A percentile compares a stretch with the other conserved stretches of the same genome.
Evolutionary conservation across 2,113 vertebrate genomes (phyloP).

Genomic region (Urocynchramus pylzowi): DNA sequence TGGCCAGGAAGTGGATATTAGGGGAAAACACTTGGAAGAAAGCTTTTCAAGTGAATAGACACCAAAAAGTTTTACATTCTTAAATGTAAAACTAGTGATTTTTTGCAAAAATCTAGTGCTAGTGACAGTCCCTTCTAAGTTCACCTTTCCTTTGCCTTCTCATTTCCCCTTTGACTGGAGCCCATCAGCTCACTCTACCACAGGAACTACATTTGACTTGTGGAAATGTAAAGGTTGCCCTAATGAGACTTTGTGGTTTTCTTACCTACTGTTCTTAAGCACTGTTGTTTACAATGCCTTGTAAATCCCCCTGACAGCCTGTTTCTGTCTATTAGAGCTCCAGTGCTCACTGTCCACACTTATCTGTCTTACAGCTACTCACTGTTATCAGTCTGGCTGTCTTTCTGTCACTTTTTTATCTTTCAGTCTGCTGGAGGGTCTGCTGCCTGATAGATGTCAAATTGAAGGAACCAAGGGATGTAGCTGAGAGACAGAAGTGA

Average conservation of each 20-base stretch:
- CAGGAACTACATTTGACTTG: background rate
- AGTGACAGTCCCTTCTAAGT: background rate
- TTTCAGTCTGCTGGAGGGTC: conserved; percentile 32
- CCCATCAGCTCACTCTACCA: background rate
- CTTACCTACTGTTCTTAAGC: background rate
- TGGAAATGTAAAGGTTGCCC: background rate
- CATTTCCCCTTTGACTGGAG: background rate
- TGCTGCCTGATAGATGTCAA: conserved; percentile 38
- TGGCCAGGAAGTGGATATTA: background rate
- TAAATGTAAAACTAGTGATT: no score
- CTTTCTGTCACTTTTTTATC: conserved; percentile 47
- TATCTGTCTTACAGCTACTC: background rate
- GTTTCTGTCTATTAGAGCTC: background rate
- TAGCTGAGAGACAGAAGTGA: conserved; percentile 15
- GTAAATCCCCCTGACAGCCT: conserved; percentile 26
- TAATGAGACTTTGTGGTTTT: background rate
- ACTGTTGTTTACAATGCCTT: background rate
- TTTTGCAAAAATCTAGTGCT: no score
- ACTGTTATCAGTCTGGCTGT: conserved; percentile 28
- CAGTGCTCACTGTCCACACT: background rate
- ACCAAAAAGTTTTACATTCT: background rate
- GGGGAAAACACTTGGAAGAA: background rate
- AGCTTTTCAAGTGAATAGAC: background rate
- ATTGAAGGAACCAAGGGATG: conserved; percentile 15
- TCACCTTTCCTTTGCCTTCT: background rate